phyloP scores from a whole-genome alignment of 2,113 vertebrate species.

The Vombatus ursinus region DNA sequence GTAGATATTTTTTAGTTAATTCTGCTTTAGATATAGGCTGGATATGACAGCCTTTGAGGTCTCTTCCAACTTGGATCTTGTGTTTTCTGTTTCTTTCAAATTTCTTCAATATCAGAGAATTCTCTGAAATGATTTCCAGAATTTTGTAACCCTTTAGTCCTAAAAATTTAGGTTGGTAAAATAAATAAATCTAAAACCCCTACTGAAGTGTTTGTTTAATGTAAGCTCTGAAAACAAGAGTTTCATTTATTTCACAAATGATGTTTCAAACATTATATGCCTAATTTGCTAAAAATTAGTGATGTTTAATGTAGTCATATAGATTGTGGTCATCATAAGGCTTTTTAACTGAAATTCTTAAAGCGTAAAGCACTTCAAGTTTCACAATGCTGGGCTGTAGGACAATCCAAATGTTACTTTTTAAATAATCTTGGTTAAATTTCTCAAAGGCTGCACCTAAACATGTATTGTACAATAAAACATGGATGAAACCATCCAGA shows the following conservation, averaged over 20 bases:
- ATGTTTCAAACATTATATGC: background rate
- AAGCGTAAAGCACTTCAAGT: background rate
- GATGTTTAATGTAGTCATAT: background rate
- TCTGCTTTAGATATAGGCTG: background rate
- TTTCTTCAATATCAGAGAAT: slow-evolving; percentile 13
- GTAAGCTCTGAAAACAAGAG: slow-evolving; percentile 10
- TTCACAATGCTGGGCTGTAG: slow-evolving; percentile 4
- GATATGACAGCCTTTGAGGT: background rate
- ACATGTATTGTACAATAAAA: background rate
- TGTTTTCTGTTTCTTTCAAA: slow-evolving; percentile 38
- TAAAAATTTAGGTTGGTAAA: slow-evolving; percentile 31
- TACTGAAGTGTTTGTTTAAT: background rate
- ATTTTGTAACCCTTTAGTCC: slow-evolving; percentile 2
- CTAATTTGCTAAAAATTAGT: background rate
- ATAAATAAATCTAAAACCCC: background rate
- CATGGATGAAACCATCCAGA: background rate
- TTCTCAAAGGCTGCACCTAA: background rate
- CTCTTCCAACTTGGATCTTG: background rate
- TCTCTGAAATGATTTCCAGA: slow-evolving; percentile 26
- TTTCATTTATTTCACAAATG: slow-evolving; percentile 27
- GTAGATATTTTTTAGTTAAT: background rate
- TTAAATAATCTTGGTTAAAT: background rate
- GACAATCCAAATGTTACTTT: background rate
- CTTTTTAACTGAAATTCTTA: slow-evolving; percentile 25
- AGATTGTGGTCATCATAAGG: background rate